Evolutionary conservation across 2,113 vertebrate genomes (phyloP).

Genomic region (Macaca mulatta): DNA sequence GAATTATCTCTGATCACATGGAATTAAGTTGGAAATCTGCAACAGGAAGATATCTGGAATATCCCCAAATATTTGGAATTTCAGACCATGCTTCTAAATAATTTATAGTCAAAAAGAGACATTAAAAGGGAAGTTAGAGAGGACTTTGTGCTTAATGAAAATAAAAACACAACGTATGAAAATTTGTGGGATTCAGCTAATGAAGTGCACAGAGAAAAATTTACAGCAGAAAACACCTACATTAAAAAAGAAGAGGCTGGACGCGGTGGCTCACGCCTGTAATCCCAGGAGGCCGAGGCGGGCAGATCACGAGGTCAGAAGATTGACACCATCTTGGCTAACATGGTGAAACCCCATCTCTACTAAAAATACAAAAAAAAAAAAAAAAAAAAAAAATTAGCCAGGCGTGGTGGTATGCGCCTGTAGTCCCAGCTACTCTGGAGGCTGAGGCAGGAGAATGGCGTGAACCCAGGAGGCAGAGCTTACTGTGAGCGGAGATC

Average conservation of each 20-base stretch:
- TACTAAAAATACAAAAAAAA: too few relatives aligned
- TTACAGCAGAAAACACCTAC: neutral
- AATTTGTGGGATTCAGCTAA: neutral
- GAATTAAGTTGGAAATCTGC: neutral
- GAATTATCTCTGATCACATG: neutral
- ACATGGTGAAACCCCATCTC: too few relatives aligned
- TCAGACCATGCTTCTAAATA: neutral
- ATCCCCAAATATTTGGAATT: neutral
- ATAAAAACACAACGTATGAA: neutral
- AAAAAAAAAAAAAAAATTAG: too few relatives aligned
- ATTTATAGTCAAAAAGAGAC: neutral
- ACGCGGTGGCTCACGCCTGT: too few relatives aligned
- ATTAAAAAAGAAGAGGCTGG: neutral
- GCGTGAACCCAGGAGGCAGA: too few relatives aligned
- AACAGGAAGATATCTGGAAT: neutral
- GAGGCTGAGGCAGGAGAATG: too few relatives aligned
- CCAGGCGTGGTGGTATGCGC: fast-evolving
- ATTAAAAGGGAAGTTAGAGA: neutral
- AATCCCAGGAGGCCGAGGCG: too few relatives aligned
- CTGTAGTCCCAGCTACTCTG: too few relatives aligned
- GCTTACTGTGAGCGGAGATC: too few relatives aligned
- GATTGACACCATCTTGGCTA: too few relatives aligned
- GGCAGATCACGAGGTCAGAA: too few relatives aligned
- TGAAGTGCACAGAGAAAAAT: neutral
- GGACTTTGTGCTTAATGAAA: neutral